These are phyloP conservation scores for Hirtodrosophila trivittata DNA, from an alignment of 2,888 invertebrate genomes.

Conservation along the genomic window DNA sequence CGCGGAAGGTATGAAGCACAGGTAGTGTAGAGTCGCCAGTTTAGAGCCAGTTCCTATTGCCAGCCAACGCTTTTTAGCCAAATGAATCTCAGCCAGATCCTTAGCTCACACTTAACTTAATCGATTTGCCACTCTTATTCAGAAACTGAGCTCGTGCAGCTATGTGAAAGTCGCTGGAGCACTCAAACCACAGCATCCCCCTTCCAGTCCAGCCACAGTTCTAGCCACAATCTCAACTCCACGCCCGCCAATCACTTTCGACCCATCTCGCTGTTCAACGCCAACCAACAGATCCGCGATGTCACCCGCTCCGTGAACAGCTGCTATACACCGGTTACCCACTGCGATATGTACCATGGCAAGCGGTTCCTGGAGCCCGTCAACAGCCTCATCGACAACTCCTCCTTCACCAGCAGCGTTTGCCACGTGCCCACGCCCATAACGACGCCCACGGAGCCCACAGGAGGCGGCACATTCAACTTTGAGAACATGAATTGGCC, in stretches of 20 bases:
- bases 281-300: constrained; percentile 17
- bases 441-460: constrained; percentile 55
- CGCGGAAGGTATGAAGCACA: constrained; percentile 84
- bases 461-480: neutral
- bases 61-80: constrained; percentile 36
- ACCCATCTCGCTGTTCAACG: constrained; percentile 50
- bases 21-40: constrained; percentile 82
- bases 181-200: constrained; percentile 4
- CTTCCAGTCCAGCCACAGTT: constrained; percentile 20
- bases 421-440: constrained; percentile 62
- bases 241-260: constrained; percentile 62
- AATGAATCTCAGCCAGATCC: neutral
- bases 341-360: constrained; percentile 76
- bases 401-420: constrained; percentile 73
- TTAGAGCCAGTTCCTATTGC: constrained; percentile 42
- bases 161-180: constrained; percentile 38
- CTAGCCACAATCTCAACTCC: constrained; percentile 21
- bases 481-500: constrained; percentile 65
- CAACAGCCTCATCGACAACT: constrained; percentile 61
- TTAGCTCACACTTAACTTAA: neutral
- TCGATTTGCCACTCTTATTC: constrained; percentile 1
- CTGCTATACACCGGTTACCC: constrained; percentile 42
- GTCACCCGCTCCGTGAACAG: constrained; percentile 51
- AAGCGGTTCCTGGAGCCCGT: constrained; percentile 79
- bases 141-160: constrained; percentile 67